Conservation (phyloP, 1,140 invertebrate genomes). For the Eriosoma lanigerum region DNA sequence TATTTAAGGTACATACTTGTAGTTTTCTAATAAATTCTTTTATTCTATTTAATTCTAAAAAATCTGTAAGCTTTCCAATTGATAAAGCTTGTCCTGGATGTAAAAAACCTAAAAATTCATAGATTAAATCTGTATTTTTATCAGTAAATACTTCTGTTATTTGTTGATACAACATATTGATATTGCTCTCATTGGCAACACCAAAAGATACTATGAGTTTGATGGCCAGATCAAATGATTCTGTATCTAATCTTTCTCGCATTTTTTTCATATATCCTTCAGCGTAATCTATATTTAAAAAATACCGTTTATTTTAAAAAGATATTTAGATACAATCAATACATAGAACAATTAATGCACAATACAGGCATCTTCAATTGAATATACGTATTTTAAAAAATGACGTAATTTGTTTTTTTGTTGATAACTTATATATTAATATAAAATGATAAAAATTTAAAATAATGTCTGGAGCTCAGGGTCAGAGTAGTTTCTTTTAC, state of each 20-base stretch:
- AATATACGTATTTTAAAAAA: no score
- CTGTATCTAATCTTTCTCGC: slow-evolving; percentile 27
- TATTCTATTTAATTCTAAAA: slow-evolving; percentile 45
- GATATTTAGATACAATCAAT: no score
- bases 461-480: no score
- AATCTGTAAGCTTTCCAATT: slow-evolving; percentile 36
- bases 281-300: slow-evolving; percentile 38
- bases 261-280: slow-evolving; percentile 47
- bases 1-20: background rate
- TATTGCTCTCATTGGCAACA: slow-evolving; percentile 29
- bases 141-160: slow-evolving; percentile 28
- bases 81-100: slow-evolving; percentile 44
- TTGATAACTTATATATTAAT: no score
- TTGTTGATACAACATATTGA: slow-evolving; percentile 33
- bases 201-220: slow-evolving; percentile 29
- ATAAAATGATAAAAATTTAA: no score
- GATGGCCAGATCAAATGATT: slow-evolving; percentile 30
- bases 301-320: no score
- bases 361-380: no score
- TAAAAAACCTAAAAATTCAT: slow-evolving; percentile 47
- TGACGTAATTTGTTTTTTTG: no score
- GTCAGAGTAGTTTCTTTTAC: no score
- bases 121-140: slow-evolving; percentile 44
- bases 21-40: slow-evolving; percentile 49
- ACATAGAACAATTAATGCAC: no score